Conservation (phyloP, 2,888 invertebrate genomes). For the Phanerotoma sp. region DNA sequence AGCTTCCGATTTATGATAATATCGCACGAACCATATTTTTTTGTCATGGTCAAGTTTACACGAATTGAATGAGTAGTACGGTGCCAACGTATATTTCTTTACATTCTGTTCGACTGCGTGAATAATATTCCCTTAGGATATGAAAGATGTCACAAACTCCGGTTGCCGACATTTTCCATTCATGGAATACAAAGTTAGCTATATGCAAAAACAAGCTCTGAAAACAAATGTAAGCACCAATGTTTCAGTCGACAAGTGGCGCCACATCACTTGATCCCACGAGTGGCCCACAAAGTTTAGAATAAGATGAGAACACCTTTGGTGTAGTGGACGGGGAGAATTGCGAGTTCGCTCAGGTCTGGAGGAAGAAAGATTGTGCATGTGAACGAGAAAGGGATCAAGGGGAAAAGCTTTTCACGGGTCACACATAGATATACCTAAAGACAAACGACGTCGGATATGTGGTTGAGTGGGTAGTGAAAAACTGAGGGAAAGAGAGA, state of each 20-base stretch:
- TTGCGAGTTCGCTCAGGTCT: conserved; percentile 23
- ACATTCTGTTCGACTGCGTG: not conserved
- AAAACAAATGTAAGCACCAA: conserved; percentile 21
- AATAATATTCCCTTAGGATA: conserved; percentile 4
- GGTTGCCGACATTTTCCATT: conserved; percentile 9
- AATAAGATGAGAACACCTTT: conserved; percentile 40
- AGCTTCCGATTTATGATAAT: too few relatives aligned
- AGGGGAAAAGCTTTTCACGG: conserved; percentile 12
- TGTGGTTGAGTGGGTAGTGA: conserved; percentile 9
- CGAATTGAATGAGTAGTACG: conserved; percentile 3
- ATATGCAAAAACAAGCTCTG: conserved; percentile 5
- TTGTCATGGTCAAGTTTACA: conserved; percentile 16
- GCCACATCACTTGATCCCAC: conserved; percentile 41
- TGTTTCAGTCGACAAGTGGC: conserved; percentile 52
- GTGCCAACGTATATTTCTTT: not conserved
- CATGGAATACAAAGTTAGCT: conserved; percentile 3
- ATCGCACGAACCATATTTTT: too few relatives aligned
- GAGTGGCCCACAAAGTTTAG: conserved; percentile 43
- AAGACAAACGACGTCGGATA: conserved; percentile 1
- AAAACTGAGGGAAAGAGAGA: conserved; percentile 12
- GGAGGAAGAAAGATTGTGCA: conserved; percentile 5
- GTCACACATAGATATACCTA: conserved; percentile 3
- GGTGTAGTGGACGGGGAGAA: conserved; percentile 15
- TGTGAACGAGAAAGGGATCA: conserved; percentile 16
- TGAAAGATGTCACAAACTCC: conserved; percentile 3